Evolutionary conservation across 2,888 invertebrate genomes (phyloP), one percentile per base, ranked within the genome.

Genomic region (Hydrotaea diabolus): DNA sequence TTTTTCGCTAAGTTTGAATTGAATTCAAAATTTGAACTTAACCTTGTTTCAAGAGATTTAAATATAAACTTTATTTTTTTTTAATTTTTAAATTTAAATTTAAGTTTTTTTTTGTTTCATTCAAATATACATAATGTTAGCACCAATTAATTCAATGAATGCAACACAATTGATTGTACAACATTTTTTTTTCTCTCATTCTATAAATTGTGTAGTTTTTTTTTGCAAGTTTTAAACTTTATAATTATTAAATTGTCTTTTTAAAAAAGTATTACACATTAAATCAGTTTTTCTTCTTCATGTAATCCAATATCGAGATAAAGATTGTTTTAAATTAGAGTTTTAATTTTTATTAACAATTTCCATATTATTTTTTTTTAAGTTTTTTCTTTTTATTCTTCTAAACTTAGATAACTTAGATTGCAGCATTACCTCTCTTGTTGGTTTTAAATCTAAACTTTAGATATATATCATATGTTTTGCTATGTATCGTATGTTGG

Each of bases 131-230:
- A 78, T 78, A 85, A 82, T 82, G 76, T 85, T 82, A 85, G 90
- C 90, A 90, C 90, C 90, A 91, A 90, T 90, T 88, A 88, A 90
- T 91, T 90, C 90, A 90, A 91, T 90, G 88, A 91, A 86, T 87
- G 86, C 86, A 86, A 86, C 84, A 84, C 72, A 84, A 85, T 80
- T 83, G 85, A 85, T 85, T 85, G 83, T 85, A 78, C 83, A 83
- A 83, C 66, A 81, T 75, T 43, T 75, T 82, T 74, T 46, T 19
- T 73, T 7, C 2, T 62, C 59, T 26, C 31, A 31, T 31, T 31
- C 7, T 31, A n/a, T n/a, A n/a, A 49, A 23, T 26, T 62, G 23
- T 53, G 36, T 59, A 53, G 26, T 15, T 77, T 69, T 57, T 39
- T n/a, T 59, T 57, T 71, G 5, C 72, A 62, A 59, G n/a, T 72